A percentile compares a stretch with the other conserved stretches of the same genome.
phyloP scores from a whole-genome alignment of 2,113 vertebrate species.

The Sphyrna mokarran region DNA sequence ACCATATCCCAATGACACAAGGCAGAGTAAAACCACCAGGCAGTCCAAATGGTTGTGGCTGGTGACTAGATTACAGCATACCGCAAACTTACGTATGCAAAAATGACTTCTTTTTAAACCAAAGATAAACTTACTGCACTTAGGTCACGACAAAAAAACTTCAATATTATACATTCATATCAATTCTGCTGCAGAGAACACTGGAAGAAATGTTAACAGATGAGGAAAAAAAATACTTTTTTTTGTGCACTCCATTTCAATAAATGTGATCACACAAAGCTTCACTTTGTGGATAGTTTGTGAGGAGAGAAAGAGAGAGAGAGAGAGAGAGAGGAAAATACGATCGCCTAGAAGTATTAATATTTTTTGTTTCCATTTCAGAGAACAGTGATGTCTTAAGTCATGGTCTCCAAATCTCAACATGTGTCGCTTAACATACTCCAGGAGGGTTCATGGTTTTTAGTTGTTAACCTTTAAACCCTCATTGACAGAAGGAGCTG shows the following conservation, averaged over 20 bases:
- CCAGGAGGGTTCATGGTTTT: not conserved
- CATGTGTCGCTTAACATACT: not conserved
- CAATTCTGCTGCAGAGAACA: slow-evolving; percentile 28
- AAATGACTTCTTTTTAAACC: slow-evolving; percentile 22
- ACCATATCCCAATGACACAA: slow-evolving; percentile 28
- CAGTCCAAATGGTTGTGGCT: not conserved
- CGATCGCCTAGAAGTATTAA: slow-evolving; percentile 3
- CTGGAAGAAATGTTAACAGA: slow-evolving; percentile 31
- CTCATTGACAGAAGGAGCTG: not conserved
- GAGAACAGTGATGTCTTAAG: slow-evolving; percentile 26
- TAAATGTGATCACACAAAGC: slow-evolving; percentile 23
- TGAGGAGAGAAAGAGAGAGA: slow-evolving; percentile 26
- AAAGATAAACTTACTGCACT: slow-evolving; percentile 34
- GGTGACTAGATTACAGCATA: slow-evolving; percentile 33
- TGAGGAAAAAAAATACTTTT: slow-evolving; percentile 24
- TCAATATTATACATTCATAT: slow-evolving; percentile 38
- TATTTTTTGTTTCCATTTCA: slow-evolving; percentile 24
- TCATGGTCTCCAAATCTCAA: slow-evolving; percentile 19
- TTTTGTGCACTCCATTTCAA: slow-evolving; percentile 17
- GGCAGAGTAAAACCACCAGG: slow-evolving; percentile 31
- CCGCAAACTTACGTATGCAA: slow-evolving; percentile 32
- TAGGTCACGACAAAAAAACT: slow-evolving; percentile 31
- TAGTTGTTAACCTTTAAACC: not conserved
- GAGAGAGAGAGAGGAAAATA: slow-evolving; percentile 13
- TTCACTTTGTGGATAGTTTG: slow-evolving; percentile 22